These are phyloP conservation scores for Paracentrotus lividus DNA, from an alignment of 53 echinoderm and acorn worm species.

Conservation along the genomic window DNA sequence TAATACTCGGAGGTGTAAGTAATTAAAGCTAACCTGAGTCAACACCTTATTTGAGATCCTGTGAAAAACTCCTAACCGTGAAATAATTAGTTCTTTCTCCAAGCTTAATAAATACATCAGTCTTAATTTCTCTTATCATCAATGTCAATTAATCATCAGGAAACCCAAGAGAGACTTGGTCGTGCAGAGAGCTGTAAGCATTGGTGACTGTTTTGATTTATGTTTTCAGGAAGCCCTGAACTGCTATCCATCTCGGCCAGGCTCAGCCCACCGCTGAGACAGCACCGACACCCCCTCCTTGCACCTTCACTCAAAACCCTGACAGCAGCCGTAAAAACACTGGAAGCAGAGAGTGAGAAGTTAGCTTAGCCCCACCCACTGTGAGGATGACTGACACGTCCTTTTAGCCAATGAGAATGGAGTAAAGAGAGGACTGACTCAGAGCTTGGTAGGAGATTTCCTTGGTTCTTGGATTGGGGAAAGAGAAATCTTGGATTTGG, in stretches of 20 bases:
- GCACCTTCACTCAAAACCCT: constrained; percentile 26
- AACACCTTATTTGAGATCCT: neutral
- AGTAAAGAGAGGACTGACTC: constrained; percentile 5
- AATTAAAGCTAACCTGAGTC: neutral
- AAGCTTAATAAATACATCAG: neutral
- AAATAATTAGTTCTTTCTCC: neutral
- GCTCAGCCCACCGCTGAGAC: neutral
- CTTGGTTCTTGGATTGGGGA: neutral
- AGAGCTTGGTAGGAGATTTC: neutral
- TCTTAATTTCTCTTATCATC: constrained; percentile 26
- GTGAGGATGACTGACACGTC: neutral
- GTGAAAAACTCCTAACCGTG: neutral
- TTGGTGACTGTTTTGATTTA: constrained; percentile 1
- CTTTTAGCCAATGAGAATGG: constrained; percentile 32
- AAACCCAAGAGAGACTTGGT: neutral
- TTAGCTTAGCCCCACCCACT: constrained; percentile 24
- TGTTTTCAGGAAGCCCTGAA: constrained; percentile 9
- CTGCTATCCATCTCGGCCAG: constrained; percentile 39
- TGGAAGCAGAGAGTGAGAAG: neutral
- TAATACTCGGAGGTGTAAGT: neutral
- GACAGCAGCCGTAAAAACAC: neutral
- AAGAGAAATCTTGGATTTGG: constrained; percentile 1
- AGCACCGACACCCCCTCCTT: neutral
- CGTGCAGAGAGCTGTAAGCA: neutral
- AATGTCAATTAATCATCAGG: constrained; percentile 6